Evolutionary conservation across 2,113 vertebrate species (phyloP), one percentile per base, ranked within the genome.

Genomic region (Nothobranchius kuhntae): DNA sequence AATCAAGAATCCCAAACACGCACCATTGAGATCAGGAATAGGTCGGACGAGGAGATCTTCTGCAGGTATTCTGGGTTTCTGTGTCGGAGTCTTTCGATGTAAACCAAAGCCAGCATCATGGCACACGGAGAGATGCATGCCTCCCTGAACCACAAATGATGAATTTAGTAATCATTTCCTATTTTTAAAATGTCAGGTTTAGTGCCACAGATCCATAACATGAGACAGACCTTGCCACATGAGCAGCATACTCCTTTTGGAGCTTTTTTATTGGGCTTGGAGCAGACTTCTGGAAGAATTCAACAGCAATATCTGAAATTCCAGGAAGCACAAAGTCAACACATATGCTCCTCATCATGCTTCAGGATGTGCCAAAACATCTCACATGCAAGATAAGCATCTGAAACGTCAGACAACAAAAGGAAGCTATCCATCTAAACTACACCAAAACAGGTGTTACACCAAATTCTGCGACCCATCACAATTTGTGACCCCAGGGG

Each of bases 1-100:
- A 75, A 13, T 0, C 42, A 1, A 44, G 24, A 71, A 46, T 24
- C 30, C 0, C 4, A n/a, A 38, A 66, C 53, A 75, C 93, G 87
- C 82, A 98, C 98, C 97, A 99, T 98, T 26, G 98, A 99, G 82
- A 99, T 97, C 73, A 99, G 87, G 80, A 99, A 99, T 55, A 99
- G 95, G 90, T 99, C 98, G 46, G 98, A 99, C 55, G 98, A 99
- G 0, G 98, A 99, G 75, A 99, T 98, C 60, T 98, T 96, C 78
- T 97, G 96, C 35, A 99, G 93, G 89, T 99, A 99, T 79, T 98
- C 96, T 0, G 98, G 97, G 88, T 99, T 98, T 87, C 97, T 93
- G 71, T 99, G 96, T 81, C 96, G 94, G 13, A 99, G 95, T 51
- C 98, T 90, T 88, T 99, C 96, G n/a, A 99, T 98, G 88, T 98